Conservation (phyloP, 2,113 vertebrate species). For the Casuarius casuarius region DNA sequence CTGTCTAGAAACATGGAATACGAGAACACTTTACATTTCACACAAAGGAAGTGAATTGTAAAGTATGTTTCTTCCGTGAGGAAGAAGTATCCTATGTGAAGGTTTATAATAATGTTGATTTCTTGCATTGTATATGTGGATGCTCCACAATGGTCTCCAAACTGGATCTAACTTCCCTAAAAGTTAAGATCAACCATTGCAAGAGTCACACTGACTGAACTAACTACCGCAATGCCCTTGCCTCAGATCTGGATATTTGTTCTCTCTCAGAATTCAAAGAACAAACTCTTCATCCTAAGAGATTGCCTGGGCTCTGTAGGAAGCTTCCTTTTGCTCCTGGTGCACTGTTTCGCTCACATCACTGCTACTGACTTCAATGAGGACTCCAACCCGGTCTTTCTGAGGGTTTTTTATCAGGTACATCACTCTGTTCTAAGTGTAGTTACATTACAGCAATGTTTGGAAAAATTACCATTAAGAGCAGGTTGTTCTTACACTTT, state of each 20-base stretch:
- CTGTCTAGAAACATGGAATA: neutral
- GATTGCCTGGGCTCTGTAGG: slow-evolving; percentile 84
- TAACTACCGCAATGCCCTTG: neutral
- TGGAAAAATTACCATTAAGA: rapidly evolving
- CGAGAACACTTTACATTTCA: neutral
- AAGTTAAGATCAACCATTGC: neutral
- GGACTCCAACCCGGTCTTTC: slow-evolving; percentile 79
- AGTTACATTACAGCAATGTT: rapidly evolving
- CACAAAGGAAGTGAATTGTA: neutral
- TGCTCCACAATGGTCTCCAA: neutral
- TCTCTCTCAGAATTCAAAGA: slow-evolving; percentile 74
- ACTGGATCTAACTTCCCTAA: neutral
- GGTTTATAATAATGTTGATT: rapidly evolving
- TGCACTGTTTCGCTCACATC: slow-evolving; percentile 86
- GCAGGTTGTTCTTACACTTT: rapidly evolving
- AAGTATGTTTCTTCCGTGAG: neutral
- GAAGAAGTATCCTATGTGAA: neutral
- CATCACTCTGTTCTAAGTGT: rapidly evolving
- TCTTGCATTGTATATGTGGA: neutral
- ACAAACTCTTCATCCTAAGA: slow-evolving; percentile 79
- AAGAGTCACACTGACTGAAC: neutral
- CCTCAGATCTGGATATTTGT: neutral
- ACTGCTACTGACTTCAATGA: slow-evolving; percentile 67
- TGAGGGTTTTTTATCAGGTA: slow-evolving; percentile 87
- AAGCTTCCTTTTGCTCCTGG: slow-evolving; percentile 83